Conservation (phyloP, 2,113 vertebrate genomes). For the Calidris pygmaea region DNA sequence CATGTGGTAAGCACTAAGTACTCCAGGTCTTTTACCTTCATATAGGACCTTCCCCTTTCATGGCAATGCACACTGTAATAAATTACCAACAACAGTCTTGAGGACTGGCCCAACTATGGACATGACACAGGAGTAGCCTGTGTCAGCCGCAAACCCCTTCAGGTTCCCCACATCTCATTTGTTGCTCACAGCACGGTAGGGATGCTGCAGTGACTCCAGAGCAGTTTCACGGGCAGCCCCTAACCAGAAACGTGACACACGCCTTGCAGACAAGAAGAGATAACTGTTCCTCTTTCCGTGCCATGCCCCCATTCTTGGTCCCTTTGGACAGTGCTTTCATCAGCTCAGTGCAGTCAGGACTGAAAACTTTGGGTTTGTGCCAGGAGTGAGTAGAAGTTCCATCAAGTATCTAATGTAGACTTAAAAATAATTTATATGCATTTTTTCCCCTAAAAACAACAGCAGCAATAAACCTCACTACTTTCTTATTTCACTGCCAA, state of each 20-base stretch:
- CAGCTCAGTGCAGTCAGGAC: background rate
- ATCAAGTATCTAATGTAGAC: constrained; percentile 49
- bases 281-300: background rate
- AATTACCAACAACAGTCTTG: background rate
- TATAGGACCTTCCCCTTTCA: background rate
- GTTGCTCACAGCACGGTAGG: background rate
- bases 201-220: background rate
- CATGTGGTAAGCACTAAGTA: constrained; percentile 5
- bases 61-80: accelerated
- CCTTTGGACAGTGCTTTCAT: constrained; percentile 12
- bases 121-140: background rate
- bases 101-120: background rate
- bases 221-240: background rate
- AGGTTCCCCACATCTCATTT: background rate
- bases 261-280: background rate
- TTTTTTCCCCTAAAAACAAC: background rate
- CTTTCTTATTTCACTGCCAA: constrained; percentile 37
- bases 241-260: background rate
- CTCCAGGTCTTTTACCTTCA: background rate
- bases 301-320: background rate
- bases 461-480: background rate
- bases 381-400: constrained; percentile 44
- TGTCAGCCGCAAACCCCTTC: background rate
- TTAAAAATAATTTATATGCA: constrained; percentile 67
- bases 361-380: background rate